Evolutionary conservation across 2,797 vertebrate genomes (phyloP).

Genomic region (Leuciscus waleckii): DNA sequence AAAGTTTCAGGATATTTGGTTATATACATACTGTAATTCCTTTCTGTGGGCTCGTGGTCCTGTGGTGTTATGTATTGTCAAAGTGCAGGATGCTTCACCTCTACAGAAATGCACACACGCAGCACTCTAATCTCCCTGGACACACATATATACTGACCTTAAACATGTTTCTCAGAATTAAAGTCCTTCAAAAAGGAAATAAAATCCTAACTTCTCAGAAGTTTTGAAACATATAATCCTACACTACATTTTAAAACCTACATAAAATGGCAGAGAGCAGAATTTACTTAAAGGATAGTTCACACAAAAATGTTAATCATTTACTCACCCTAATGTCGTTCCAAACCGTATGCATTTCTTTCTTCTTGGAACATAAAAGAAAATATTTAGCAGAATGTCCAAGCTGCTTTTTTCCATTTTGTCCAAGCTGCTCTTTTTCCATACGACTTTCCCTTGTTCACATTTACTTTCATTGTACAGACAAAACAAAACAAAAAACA

Average conservation of each 20-base stretch:
- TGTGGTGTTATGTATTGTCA: conserved; percentile 48
- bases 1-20: conserved; percentile 63
- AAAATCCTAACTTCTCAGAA: conserved; percentile 81
- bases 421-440: not conserved
- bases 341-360: not conserved
- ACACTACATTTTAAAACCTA: conserved; percentile 66
- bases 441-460: not conserved
- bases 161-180: conserved; percentile 63
- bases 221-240: conserved; percentile 73
- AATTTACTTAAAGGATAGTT: conserved; percentile 18
- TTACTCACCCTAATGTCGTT: not conserved
- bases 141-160: conserved; percentile 55
- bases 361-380: not conserved
- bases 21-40: conserved; percentile 71
- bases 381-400: conserved; percentile 11
- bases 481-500: not conserved
- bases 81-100: conserved; percentile 46
- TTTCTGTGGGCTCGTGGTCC: conserved; percentile 66
- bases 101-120: conserved; percentile 59
- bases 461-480: not conserved
- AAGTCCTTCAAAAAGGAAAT: conserved; percentile 80
- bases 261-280: conserved; percentile 22
- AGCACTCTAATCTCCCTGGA: conserved; percentile 60
- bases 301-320: not conserved
- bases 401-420: not conserved